Evolutionary conservation across 2,113 vertebrate genomes (phyloP).

Genomic region (Cygnus buccinator): DNA sequence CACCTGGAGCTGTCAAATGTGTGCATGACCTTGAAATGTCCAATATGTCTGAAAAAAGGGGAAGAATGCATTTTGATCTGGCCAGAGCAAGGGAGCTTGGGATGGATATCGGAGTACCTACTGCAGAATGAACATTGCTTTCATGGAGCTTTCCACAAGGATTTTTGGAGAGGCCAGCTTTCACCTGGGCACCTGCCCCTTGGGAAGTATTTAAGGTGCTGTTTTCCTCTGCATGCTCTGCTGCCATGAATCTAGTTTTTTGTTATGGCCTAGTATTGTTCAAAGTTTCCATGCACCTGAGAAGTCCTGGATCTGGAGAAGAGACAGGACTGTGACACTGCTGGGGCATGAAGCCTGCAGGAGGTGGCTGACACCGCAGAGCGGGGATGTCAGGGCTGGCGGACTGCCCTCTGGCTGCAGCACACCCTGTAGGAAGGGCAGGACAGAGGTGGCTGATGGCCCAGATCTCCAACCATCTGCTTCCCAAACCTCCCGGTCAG

Average conservation of each 20-base stretch:
- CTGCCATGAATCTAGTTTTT: background rate
- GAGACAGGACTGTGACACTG: background rate
- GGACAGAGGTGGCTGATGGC: too few relatives aligned
- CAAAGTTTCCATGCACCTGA: background rate
- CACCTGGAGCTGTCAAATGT: background rate
- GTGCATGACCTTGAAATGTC: background rate
- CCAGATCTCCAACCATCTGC: background rate
- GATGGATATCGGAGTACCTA: background rate
- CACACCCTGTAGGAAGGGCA: background rate
- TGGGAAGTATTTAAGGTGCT: background rate
- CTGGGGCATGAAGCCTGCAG: background rate
- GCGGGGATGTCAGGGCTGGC: background rate
- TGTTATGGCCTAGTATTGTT: too few relatives aligned
- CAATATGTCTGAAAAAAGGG: background rate
- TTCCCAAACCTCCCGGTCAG: background rate
- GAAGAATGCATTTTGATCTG: background rate
- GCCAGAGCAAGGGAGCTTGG: background rate
- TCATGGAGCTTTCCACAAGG: background rate
- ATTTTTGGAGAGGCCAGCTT: background rate
- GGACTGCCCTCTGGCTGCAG: background rate
- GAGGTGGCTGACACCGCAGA: background rate
- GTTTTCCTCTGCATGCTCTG: background rate
- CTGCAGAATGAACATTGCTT: background rate
- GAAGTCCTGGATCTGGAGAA: background rate
- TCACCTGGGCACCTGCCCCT: background rate